Conservation (phyloP, 1,140 invertebrate genomes). For the Eriosoma lanigerum region DNA sequence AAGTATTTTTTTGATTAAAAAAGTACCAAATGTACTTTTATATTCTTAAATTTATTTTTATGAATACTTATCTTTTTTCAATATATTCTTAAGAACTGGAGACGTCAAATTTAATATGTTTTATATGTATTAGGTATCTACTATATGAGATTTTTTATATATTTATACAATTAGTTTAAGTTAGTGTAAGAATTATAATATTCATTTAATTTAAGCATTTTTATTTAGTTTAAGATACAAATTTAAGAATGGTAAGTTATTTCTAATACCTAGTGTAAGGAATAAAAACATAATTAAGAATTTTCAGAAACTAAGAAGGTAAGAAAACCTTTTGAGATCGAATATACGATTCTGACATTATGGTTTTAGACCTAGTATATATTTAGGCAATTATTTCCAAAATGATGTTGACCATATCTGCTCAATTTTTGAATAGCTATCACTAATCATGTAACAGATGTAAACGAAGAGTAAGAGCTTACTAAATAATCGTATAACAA, state of each 20-base stretch:
- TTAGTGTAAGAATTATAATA: neutral
- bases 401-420: constrained; percentile 73
- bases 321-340: neutral
- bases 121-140: neutral
- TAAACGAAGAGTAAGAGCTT: constrained; percentile 58
- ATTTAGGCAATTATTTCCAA: constrained; percentile 66
- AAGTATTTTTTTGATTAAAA: neutral
- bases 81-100: constrained; percentile 11
- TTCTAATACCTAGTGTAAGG: neutral
- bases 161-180: constrained; percentile 9
- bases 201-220: neutral
- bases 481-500: constrained; percentile 51
- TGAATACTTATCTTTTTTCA: neutral
- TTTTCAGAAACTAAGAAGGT: constrained; percentile 13
- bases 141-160: neutral
- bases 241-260: neutral
- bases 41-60: neutral
- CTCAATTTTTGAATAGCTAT: constrained; percentile 61
- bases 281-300: neutral
- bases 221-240: neutral
- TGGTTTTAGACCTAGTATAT: constrained; percentile 59
- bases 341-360: constrained; percentile 53
- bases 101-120: constrained; percentile 18
- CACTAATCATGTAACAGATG: constrained; percentile 59
- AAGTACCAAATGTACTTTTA: neutral